These are phyloP conservation scores for Dendrolimus pini DNA, from an alignment of 2,888 invertebrate genomes.

Conservation along the genomic window DNA sequence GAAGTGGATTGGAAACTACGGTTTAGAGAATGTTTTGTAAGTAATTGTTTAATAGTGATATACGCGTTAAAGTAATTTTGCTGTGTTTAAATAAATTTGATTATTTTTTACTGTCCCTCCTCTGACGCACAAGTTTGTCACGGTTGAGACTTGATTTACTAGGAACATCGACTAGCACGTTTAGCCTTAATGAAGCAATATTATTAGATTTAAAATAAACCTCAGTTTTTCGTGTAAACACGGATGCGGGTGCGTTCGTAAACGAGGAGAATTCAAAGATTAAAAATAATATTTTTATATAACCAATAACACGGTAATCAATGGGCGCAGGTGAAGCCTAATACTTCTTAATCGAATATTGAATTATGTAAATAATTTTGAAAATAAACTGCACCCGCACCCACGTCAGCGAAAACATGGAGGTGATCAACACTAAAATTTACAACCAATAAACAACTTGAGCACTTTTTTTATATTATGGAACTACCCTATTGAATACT, in stretches of 20 bases:
- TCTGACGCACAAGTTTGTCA: too few relatives aligned
- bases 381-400: constrained; percentile 35
- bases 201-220: background rate
- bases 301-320: constrained; percentile 26
- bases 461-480: too few relatives aligned
- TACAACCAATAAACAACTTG: background rate
- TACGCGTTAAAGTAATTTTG: too few relatives aligned
- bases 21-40: too few relatives aligned
- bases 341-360: constrained; percentile 1
- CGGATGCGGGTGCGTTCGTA: constrained; percentile 45
- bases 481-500: too few relatives aligned
- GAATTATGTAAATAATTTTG: background rate
- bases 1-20: too few relatives aligned
- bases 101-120: too few relatives aligned
- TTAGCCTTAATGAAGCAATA: too few relatives aligned
- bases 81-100: too few relatives aligned
- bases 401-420: constrained; percentile 27
- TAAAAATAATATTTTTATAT: constrained; percentile 6
- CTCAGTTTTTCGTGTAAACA: constrained; percentile 10
- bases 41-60: too few relatives aligned
- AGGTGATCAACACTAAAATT: constrained; percentile 10
- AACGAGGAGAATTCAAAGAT: constrained; percentile 1
- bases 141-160: too few relatives aligned
- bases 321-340: constrained; percentile 45
- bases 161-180: too few relatives aligned